These are phyloP conservation scores for Rotaria macrura DNA, from an alignment of 2,888 invertebrate genomes.

Conservation along the genomic window DNA sequence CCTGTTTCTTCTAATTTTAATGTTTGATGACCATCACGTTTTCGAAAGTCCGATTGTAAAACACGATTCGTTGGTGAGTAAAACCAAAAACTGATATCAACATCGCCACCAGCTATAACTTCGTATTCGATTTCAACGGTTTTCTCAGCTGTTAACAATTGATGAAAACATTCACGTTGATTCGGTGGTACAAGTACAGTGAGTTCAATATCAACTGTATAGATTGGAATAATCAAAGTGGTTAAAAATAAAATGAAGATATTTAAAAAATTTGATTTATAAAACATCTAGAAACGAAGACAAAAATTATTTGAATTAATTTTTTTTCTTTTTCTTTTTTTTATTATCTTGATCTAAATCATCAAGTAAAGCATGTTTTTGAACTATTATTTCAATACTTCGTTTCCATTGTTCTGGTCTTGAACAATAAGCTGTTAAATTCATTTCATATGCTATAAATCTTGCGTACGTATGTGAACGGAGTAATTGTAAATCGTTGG, in stretches of 20 bases:
- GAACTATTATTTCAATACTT: neutral
- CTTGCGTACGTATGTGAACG: neutral
- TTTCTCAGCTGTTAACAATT: slow-evolving; percentile 14
- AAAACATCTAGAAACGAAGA: neutral
- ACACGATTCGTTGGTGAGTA: slow-evolving; percentile 27
- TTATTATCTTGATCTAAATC: neutral
- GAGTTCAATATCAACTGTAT: slow-evolving; percentile 22
- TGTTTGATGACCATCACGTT: slow-evolving; percentile 27
- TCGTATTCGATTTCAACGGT: slow-evolving; percentile 27
- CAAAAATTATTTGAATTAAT: neutral
- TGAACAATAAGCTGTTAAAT: neutral
- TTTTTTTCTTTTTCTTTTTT: neutral
- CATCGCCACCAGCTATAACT: slow-evolving; percentile 28
- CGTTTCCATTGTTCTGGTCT: slow-evolving; percentile 5
- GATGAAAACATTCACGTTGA: slow-evolving; percentile 32
- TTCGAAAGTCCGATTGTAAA: slow-evolving; percentile 23
- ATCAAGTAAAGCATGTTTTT: slow-evolving; percentile 1
- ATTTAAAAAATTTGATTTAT: neutral
- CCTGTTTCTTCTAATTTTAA: slow-evolving; percentile 51
- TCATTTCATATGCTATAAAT: slow-evolving; percentile 6
- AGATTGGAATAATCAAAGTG: neutral
- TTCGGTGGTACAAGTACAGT: slow-evolving; percentile 22
- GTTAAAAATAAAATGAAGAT: neutral
- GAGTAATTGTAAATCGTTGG: neutral
- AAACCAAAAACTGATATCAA: slow-evolving; percentile 31